phyloP scores from a whole-genome alignment of 2,888 invertebrate species.

The Steromphala cineraria region DNA sequence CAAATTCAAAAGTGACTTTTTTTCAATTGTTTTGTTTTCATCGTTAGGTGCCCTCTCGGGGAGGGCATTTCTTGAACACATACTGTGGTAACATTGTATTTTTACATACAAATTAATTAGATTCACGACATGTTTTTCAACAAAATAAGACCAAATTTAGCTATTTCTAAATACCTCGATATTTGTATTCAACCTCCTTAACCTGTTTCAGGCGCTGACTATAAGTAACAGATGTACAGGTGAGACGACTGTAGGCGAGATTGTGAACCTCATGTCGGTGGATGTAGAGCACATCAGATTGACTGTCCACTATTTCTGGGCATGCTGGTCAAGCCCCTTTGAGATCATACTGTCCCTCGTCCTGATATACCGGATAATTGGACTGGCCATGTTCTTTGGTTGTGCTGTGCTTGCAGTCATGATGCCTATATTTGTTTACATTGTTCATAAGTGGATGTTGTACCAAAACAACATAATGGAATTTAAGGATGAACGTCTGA shows the following conservation, averaged over 20 bases:
- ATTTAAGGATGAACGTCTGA: conserved; percentile 68
- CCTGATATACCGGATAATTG: conserved; percentile 76
- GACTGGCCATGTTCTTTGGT: conserved; percentile 89
- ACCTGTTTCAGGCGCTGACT: conserved; percentile 63
- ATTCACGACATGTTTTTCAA: too few species aligned
- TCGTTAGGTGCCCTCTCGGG: too few species aligned
- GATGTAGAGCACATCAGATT: conserved; percentile 71
- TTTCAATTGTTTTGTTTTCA: too few species aligned
- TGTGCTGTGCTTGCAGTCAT: conserved; percentile 90
- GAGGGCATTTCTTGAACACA: too few species aligned
- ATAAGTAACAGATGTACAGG: conserved; percentile 69
- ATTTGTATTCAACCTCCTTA: too few species aligned
- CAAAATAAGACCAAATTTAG: too few species aligned
- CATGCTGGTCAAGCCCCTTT: conserved; percentile 79
- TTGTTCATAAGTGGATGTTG: conserved; percentile 60
- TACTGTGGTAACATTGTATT: too few species aligned
- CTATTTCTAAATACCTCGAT: too few species aligned
- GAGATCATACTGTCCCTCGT: conserved; percentile 90
- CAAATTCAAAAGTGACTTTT: too few species aligned
- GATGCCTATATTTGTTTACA: conserved; percentile 78
- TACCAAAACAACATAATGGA: conserved; percentile 66
- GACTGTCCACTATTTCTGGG: conserved; percentile 61
- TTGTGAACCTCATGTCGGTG: conserved; percentile 75
- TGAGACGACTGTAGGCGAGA: conserved; percentile 72
- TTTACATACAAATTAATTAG: too few species aligned